These are phyloP conservation scores for Neodiprion fabricii DNA, from an alignment of 1,140 invertebrate genomes.

Conservation along the genomic window DNA sequence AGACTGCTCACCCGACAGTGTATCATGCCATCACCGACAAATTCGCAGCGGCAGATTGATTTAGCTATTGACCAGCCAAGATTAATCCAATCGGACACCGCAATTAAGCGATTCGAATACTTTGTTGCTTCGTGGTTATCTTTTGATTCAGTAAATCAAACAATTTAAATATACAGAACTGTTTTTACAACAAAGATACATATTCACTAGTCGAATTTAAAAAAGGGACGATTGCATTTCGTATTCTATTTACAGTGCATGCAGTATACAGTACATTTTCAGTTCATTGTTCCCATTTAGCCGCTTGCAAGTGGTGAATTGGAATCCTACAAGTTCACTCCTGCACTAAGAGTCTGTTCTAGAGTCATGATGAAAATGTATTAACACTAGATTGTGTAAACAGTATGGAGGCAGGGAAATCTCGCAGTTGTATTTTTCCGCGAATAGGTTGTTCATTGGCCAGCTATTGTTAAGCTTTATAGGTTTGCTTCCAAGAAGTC, in stretches of 20 bases:
- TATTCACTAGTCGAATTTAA: too few species aligned
- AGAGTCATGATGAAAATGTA: not conserved
- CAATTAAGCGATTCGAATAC: constrained; percentile 9
- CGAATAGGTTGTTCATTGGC: not conserved
- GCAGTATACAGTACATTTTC: not conserved
- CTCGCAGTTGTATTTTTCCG: not conserved
- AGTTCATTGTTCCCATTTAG: not conserved
- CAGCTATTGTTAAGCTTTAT: not conserved
- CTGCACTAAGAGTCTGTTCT: not conserved
- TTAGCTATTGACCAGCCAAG: constrained; percentile 3
- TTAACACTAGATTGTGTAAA: not conserved
- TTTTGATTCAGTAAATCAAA: not conserved
- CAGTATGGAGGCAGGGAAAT: not conserved
- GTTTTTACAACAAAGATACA: too few species aligned
- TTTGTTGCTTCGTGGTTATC: not conserved
- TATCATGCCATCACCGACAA: constrained; percentile 17
- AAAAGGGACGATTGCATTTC: not conserved
- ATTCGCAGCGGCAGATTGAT: constrained; percentile 17
- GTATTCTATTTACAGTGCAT: not conserved
- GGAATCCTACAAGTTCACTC: not conserved
- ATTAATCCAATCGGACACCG: constrained; percentile 17
- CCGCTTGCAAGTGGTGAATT: not conserved
- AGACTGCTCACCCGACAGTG: constrained; percentile 17
- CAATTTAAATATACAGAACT: not conserved
- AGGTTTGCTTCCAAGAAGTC: not conserved